phyloP scores from a whole-genome alignment of 2,113 vertebrate genomes.

The Glaucidium brasilianum region DNA sequence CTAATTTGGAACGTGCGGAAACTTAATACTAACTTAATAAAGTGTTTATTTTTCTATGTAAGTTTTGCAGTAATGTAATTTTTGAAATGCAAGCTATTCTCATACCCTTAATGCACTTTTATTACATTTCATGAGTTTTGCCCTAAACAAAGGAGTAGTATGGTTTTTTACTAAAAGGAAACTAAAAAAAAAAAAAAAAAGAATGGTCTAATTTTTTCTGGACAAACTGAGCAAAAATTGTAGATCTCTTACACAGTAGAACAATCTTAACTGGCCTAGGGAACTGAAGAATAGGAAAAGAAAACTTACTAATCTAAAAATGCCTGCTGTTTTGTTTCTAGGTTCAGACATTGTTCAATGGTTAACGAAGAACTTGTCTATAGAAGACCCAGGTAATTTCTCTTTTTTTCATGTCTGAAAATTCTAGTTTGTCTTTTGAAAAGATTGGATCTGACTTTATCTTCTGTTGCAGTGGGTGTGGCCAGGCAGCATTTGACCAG shows the following conservation, averaged over 20 bases:
- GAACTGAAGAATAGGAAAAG: not conserved
- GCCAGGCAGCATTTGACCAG: not conserved
- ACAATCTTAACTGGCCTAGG: not conserved
- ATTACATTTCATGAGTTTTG: not conserved
- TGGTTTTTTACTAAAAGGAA: not conserved
- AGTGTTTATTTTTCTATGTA: not conserved
- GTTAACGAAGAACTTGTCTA: slow-evolving; percentile 95
- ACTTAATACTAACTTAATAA: not conserved
- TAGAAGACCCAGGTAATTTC: slow-evolving; percentile 94
- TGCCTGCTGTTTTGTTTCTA: slow-evolving; percentile 70
- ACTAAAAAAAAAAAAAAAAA: not conserved
- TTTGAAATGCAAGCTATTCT: not conserved
- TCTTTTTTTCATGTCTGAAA: not conserved
- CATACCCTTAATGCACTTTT: not conserved
- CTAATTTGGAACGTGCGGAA: not conserved
- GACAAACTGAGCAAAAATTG: not conserved
- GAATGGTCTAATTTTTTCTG: not conserved
- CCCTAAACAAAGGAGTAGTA: not conserved
- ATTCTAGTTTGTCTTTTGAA: not conserved
- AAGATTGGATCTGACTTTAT: not conserved
- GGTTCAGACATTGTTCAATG: slow-evolving; percentile 98
- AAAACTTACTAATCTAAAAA: not conserved
- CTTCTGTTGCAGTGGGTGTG: not conserved
- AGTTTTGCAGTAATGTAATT: not conserved
- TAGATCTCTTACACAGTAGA: not conserved